A percentile compares a stretch with the other conserved stretches of the same genome.
Evolutionary conservation across 1,140 invertebrate genomes (phyloP).

Genomic region (Vollenhovia emeryi): DNA sequence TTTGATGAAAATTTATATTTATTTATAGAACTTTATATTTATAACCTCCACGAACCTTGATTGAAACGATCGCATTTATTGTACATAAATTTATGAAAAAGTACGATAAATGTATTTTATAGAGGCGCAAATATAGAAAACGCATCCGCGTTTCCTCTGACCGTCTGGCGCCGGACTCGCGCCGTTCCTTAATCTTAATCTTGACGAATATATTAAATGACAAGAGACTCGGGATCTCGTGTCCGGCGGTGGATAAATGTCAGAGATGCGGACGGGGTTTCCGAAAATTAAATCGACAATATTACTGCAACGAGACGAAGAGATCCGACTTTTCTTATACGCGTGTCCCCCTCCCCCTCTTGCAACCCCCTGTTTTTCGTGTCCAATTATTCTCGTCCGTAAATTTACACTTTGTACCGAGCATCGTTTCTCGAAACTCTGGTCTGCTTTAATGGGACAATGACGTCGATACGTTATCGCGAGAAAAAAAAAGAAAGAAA

Average conservation of each 20-base stretch:
- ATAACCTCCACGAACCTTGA: background rate
- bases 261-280: background rate
- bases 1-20: background rate
- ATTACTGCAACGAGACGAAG: background rate
- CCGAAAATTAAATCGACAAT: background rate
- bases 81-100: background rate
- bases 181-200: background rate
- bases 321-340: conserved; percentile 21
- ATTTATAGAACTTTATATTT: background rate
- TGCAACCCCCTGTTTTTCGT: background rate
- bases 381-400: conserved; percentile 17
- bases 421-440: conserved; percentile 67
- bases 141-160: background rate
- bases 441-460: conserved; percentile 64
- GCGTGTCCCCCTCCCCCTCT: background rate
- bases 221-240: background rate
- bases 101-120: background rate
- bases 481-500: conserved; percentile 39
- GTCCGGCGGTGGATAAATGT: background rate
- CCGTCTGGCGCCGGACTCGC: background rate
- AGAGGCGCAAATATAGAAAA: background rate
- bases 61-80: background rate
- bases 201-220: background rate
- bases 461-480: conserved; percentile 24
- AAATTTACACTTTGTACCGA: conserved; percentile 66